These are phyloP conservation scores for Numenius arquata DNA, from an alignment of 2,113 vertebrate genomes.

Conservation along the genomic window DNA sequence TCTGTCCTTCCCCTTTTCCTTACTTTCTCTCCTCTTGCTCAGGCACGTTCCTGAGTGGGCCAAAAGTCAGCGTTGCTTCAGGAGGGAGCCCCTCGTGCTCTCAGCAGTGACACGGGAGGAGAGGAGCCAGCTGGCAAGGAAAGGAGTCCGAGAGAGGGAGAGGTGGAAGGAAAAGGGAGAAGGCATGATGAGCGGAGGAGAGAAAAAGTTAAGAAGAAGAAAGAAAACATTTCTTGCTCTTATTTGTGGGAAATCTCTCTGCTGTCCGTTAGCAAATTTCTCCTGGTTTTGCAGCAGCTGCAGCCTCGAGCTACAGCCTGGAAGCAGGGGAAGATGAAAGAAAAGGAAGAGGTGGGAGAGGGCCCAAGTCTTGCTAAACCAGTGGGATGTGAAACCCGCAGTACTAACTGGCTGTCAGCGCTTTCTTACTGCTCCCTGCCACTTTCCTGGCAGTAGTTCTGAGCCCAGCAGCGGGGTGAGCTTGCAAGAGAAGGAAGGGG, in stretches of 20 bases:
- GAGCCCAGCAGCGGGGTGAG: background rate
- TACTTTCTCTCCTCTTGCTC: slow-evolving; percentile 22
- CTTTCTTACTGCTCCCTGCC: background rate
- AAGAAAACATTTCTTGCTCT: background rate
- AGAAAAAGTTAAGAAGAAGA: background rate
- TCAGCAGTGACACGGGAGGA: background rate
- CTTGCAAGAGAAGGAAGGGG: background rate
- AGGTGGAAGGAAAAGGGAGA: background rate
- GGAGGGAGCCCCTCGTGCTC: background rate
- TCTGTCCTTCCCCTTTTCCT: slow-evolving; percentile 38
- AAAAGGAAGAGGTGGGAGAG: background rate
- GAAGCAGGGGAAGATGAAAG: slow-evolving; percentile 29
- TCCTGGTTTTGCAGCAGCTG: background rate
- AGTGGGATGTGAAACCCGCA: background rate
- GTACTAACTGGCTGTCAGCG: background rate
- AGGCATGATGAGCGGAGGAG: background rate
- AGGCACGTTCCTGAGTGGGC: background rate
- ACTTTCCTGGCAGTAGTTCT: background rate
- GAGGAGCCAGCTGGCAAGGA: background rate
- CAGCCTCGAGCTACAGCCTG: background rate
- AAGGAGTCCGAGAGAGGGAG: background rate
- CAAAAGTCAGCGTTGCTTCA: background rate
- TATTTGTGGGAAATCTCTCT: background rate
- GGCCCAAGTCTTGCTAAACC: background rate
- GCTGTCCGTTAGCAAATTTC: background rate